Conservation (phyloP, 2,797 vertebrate genomes). For the Manis javanica region DNA sequence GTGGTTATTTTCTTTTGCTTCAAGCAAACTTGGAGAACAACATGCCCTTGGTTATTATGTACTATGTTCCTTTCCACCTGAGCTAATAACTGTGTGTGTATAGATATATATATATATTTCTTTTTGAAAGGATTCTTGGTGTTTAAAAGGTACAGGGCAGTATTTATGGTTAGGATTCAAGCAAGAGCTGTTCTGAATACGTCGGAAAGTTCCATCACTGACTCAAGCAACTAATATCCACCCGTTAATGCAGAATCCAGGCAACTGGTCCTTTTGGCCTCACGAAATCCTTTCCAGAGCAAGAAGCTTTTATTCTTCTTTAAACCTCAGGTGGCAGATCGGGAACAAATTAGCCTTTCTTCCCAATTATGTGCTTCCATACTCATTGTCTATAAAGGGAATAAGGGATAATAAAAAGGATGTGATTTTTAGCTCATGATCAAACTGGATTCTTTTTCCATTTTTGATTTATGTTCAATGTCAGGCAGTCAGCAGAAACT, state of each 20-base stretch:
- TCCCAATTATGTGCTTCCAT: constrained; percentile 39
- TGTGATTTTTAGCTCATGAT: constrained; percentile 20
- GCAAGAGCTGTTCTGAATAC: constrained; percentile 44
- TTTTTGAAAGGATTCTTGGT: background rate
- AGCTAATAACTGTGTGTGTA: too few species aligned
- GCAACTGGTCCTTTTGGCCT: constrained; percentile 22
- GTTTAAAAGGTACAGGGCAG: background rate
- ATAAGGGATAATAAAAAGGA: background rate
- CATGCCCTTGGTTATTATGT: background rate
- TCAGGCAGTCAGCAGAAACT: background rate
- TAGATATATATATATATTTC: background rate
- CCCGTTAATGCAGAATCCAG: background rate
- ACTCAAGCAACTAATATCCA: constrained; percentile 15
- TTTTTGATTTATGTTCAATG: constrained; percentile 24
- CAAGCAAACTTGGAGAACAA: constrained; percentile 28
- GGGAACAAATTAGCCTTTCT: background rate
- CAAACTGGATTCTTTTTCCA: background rate
- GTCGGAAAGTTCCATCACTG: background rate
- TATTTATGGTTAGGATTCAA: constrained; percentile 17
- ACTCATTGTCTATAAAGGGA: background rate
- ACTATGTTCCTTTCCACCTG: background rate
- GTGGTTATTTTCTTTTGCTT: constrained; percentile 36
- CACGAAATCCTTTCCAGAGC: background rate
- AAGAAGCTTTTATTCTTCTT: constrained; percentile 31
- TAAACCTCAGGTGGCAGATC: constrained; percentile 4